These are phyloP conservation scores for Dendrocincla fuliginosa DNA, from an alignment of 2,797 vertebrate genomes.

Conservation along the genomic window DNA sequence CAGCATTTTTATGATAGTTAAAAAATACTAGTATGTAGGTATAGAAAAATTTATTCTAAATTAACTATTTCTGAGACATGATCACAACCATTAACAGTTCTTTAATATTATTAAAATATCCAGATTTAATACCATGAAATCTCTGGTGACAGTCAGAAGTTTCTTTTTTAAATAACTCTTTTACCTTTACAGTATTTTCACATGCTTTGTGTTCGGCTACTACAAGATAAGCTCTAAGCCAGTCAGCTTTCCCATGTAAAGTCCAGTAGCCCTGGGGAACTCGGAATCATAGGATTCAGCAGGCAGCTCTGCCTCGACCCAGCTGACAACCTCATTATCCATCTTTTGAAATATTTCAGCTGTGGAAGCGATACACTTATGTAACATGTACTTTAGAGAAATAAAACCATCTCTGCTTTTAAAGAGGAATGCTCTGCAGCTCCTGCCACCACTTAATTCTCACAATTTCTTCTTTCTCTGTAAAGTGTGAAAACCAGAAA, in stretches of 20 bases:
- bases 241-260: background rate
- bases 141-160: background rate
- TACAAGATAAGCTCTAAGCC: background rate
- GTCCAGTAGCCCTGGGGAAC: background rate
- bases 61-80: background rate
- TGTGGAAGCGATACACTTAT: background rate
- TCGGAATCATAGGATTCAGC: fast-evolving
- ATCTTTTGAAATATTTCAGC: background rate
- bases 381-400: background rate
- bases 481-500: background rate
- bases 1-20: background rate
- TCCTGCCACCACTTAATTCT: background rate
- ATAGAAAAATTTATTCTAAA: background rate
- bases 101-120: background rate
- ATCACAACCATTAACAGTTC: background rate
- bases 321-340: background rate
- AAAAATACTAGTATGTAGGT: background rate
- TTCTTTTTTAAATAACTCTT: background rate
- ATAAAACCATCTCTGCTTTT: background rate
- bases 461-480: background rate
- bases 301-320: background rate
- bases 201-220: background rate
- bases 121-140: background rate
- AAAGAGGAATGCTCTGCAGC: background rate
- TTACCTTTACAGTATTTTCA: background rate